Base-by-base conservation (phyloP, 2,797 vertebrate species). In the Acropternis orthonyx region DNA sequence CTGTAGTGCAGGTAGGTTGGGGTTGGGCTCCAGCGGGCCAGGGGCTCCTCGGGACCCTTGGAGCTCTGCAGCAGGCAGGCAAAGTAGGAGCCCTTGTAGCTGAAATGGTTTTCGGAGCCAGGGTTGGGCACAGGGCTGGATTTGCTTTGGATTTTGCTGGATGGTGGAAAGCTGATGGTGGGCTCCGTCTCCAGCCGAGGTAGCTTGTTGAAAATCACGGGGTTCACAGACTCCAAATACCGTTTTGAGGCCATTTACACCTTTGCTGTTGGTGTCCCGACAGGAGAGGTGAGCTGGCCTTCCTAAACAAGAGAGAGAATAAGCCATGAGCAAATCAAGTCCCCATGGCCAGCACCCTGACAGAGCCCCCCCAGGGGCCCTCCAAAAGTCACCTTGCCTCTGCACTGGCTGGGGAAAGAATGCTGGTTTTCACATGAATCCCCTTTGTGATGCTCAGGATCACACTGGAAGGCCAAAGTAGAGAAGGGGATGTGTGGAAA, bases 31-130 rank as follows among this genome's bases (percentile, higher is more conserved):
- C 98, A 99, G 15, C 80, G 84, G 3, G 94, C 72, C 34, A 82
- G 41, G 71, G 75, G 83, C 36, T 97, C 96, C 69, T 97, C 97
- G 1, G 96, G 94, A 32, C 91, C 81, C 2, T 98, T 97, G 19
- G 98, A 97, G 80, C 79, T 97, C 81, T 89, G 96, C 72, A 98
- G 87, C 0, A 98, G 97, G 86, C 98, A 99, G 52, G 98, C 44
- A 10, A 98, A 98, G 95, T 98, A 99, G 77, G 98, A 94, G 24
- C 98, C 98, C 37, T 97, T 97, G 97, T 98, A 99, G 94, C 88
- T 97, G 59, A 98, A 91, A 21, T 95, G 61, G 55, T 93, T 98
- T 37, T 98, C 98, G 6, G 95, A 90, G 78, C 91, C 65, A 21
- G 97, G 96, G 12, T 74, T 96, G 21, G 97, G 84, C 95, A 97